Conservation (phyloP, 2,113 vertebrate genomes). For the Rhabdomys dilectus region DNA sequence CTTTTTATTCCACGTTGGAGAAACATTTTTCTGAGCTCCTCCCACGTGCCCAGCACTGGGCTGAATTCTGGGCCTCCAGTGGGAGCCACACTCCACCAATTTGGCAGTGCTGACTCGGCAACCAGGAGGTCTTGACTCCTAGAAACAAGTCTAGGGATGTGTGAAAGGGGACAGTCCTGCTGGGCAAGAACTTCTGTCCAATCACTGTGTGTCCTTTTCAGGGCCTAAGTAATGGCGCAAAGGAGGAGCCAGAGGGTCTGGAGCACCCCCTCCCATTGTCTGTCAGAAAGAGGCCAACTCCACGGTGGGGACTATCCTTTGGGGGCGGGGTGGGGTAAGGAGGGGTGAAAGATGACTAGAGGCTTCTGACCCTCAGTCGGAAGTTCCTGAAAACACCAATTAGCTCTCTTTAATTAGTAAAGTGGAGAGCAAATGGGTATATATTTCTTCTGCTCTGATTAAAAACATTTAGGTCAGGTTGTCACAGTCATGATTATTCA, state of each 20-base stretch:
- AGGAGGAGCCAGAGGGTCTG: background rate
- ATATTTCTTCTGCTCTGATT: conserved; percentile 82
- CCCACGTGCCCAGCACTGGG: background rate
- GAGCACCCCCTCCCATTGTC: conserved; percentile 44
- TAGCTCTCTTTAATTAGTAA: conserved; percentile 80
- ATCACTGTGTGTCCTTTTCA: conserved; percentile 57
- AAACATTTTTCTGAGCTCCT: background rate
- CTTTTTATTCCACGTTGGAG: background rate
- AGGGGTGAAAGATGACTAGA: conserved; percentile 50
- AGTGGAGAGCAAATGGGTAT: conserved; percentile 67
- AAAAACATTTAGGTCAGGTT: conserved; percentile 80
- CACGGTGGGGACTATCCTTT: background rate
- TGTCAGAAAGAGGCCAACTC: conserved; percentile 72
- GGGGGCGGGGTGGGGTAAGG: background rate
- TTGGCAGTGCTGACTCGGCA: background rate
- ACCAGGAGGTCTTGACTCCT: background rate
- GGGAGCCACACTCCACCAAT: background rate
- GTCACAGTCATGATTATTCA: conserved; percentile 70
- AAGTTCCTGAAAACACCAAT: conserved; percentile 69
- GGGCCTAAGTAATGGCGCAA: conserved; percentile 58
- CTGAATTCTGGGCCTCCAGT: background rate
- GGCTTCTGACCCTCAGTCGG: conserved; percentile 74
- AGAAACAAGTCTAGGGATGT: conserved; percentile 50
- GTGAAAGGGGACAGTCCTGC: background rate
- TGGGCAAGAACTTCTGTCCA: conserved; percentile 72